Percentiles rank a stretch among this genome's conserved stretches.
These are phyloP conservation scores for Dendroctonus ponderosae DNA, from an alignment of 1,140 invertebrate genomes.

Conservation along the genomic window DNA sequence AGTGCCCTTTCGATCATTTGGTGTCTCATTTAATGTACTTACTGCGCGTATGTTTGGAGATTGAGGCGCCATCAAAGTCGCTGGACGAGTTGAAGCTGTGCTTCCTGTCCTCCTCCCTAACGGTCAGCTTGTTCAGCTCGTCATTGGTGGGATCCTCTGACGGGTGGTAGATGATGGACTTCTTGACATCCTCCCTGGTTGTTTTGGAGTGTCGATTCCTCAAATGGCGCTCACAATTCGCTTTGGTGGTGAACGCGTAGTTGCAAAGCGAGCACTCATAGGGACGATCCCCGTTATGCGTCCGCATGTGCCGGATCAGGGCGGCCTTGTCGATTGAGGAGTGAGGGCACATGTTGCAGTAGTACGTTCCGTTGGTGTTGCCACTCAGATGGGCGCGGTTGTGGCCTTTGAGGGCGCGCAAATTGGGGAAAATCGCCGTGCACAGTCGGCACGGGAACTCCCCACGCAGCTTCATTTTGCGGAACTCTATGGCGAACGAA, in stretches of 20 bases:
- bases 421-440: conserved; percentile 78
- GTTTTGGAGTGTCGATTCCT: conserved; percentile 85
- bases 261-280: conserved; percentile 93
- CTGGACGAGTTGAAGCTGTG: conserved; percentile 41
- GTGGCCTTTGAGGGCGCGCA: conserved; percentile 87
- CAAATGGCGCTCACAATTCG: conserved; percentile 86
- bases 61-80: conserved; percentile 9
- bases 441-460: conserved; percentile 88
- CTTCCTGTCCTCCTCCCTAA: conserved; percentile 55
- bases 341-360: conserved; percentile 91
- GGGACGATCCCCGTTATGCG: conserved; percentile 91
- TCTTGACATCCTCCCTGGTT: conserved; percentile 81
- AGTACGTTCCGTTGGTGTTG: conserved; percentile 71
- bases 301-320: conserved; percentile 83
- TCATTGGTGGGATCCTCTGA: conserved; percentile 78
- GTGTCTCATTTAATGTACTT: too few relatives aligned
- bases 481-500: conserved; percentile 73
- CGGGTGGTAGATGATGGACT: conserved; percentile 81
- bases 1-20: too few relatives aligned
- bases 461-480: conserved; percentile 81
- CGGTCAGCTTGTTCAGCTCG: conserved; percentile 58
- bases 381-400: conserved; percentile 74
- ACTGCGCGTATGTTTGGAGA: too few relatives aligned
- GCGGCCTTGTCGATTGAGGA: conserved; percentile 87
- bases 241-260: conserved; percentile 94